Evolutionary conservation across 2,797 vertebrate genomes (phyloP).

Genomic region (Anguilla marmorata): DNA sequence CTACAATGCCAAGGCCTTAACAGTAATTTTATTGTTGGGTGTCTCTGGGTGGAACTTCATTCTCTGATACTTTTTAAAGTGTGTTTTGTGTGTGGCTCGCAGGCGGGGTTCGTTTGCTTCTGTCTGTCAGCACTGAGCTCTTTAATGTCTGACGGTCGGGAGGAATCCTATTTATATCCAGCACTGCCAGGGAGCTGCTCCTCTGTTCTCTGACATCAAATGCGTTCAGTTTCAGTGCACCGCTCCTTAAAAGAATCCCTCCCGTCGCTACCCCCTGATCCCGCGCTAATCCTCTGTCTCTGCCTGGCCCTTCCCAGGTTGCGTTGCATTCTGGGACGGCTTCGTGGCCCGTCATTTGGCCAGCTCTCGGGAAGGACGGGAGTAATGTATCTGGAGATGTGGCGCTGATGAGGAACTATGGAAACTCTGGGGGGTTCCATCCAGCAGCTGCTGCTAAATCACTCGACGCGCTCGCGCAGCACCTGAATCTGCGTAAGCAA

Average conservation of each 20-base stretch:
- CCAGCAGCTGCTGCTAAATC: not conserved
- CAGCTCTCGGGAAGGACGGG: not conserved
- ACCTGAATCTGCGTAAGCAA: not conserved
- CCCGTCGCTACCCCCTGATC: not conserved
- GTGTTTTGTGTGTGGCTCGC: not conserved
- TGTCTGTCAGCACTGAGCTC: not conserved
- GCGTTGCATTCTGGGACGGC: not conserved
- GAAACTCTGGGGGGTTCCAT: not conserved
- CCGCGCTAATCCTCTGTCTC: not conserved
- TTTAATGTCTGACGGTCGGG: not conserved
- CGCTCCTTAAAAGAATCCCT: not conserved
- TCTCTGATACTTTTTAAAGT: not conserved
- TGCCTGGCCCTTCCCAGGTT: no score
- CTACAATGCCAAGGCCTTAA: not conserved
- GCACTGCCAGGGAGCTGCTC: not conserved
- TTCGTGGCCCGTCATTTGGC: no score
- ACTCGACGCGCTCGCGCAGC: not conserved
- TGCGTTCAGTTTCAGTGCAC: no score
- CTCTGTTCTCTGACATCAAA: conserved; percentile 9
- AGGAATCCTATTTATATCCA: conserved; percentile 14
- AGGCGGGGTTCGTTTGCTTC: not conserved
- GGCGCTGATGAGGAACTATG: not conserved
- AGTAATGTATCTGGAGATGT: not conserved
- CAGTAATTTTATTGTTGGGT: not conserved
- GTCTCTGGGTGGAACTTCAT: not conserved